Base-by-base conservation (phyloP, 2,113 vertebrate species). In the Opisthocomus hoazin region DNA sequence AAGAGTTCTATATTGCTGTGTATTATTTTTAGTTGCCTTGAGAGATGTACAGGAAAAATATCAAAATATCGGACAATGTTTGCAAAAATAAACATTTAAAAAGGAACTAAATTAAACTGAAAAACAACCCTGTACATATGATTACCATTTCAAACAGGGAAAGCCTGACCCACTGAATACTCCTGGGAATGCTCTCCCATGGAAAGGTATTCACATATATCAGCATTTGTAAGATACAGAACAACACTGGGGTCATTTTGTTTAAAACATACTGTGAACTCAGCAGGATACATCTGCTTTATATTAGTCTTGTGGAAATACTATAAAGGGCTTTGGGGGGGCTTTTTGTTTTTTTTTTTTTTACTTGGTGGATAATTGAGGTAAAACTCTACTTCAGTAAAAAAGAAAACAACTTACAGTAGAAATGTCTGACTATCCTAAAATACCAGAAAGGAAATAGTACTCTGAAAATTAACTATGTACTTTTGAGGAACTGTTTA, bases 261-360 rank as follows among this genome's bases (percentile, higher is more conserved):
- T 75, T 89, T 93, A 96, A 95, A 96, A 94, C 87, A 94, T 84
- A 90, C 70, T 94, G 77, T 94, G 84, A 96, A 91, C 93, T 94
- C 97, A 97, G 96, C 95, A 93, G 79, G 94, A 94, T 95, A 78
- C 34, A 43, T 87, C 77, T 87, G 77, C 43, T 95, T 95, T 96
- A 89, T 94, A 95, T 81, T 90, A 95, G 82, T 90, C 83, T 89
- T 80, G 61, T 78, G 81, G 87, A 94, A 97, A 93, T 51, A 89
- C 58, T 94, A 68, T 92, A 93, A 88, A 94, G 82, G 60, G 69
- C 91, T 97, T 97, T 63, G 3, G 80, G 60, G 79, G 80, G 41
- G 26, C 15, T 84, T 93, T 94, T 78, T 56, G 13, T 0, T 9
- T 53, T 57, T 66, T 79, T 79, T 79, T 21, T 51, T 91, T 94